Conservation (phyloP, 1,140 invertebrate genomes). For the Cataglyphis hispanica region DNA sequence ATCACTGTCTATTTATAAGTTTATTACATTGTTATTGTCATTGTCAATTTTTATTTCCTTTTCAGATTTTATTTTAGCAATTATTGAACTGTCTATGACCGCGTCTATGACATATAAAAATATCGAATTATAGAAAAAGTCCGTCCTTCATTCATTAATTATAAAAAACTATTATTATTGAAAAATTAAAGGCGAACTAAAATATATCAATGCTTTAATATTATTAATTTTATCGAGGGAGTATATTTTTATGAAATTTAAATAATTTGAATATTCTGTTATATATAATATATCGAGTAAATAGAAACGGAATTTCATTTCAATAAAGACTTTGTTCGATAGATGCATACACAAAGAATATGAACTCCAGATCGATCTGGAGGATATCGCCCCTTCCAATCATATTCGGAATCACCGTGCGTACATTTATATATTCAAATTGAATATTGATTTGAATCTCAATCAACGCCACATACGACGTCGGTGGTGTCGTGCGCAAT, state of each 20-base stretch:
- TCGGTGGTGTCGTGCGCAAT: neutral
- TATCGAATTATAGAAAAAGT: neutral
- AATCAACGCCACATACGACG: constrained; percentile 12
- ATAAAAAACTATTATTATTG: constrained; percentile 12
- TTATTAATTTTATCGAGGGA: neutral
- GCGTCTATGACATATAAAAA: neutral
- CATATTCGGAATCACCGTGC: constrained; percentile 3
- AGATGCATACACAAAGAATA: neutral
- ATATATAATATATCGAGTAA: neutral
- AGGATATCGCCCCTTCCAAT: constrained; percentile 21
- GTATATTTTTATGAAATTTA: constrained; percentile 12
- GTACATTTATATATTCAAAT: constrained; percentile 41
- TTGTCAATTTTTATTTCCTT: constrained; percentile 30
- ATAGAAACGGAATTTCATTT: constrained; percentile 15
- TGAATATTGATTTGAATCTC: constrained; percentile 23
- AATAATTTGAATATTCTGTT: neutral
- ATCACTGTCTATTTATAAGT: constrained; percentile 18
- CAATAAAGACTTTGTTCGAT: constrained; percentile 22
- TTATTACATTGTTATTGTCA: constrained; percentile 47
- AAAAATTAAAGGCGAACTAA: neutral
- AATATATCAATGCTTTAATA: constrained; percentile 3
- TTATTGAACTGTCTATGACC: constrained; percentile 1
- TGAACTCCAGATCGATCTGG: neutral
- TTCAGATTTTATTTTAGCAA: constrained; percentile 11
- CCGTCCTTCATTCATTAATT: neutral